phyloP scores from a whole-genome alignment of 2,797 vertebrate species.

The Phrynocephalus vlangalii region DNA sequence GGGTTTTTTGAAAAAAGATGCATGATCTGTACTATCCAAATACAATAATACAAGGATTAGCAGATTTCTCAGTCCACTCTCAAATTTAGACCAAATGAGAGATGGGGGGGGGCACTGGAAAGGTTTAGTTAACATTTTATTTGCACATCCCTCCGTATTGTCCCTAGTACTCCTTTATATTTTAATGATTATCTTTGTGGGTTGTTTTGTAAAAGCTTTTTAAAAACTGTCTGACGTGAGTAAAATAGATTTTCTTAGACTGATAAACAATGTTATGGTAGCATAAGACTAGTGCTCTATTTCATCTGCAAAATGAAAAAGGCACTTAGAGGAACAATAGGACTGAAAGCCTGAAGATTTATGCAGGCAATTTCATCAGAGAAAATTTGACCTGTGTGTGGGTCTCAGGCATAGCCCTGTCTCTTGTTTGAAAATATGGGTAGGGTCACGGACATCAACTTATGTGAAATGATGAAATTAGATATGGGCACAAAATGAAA shows the following conservation, averaged over 20 bases:
- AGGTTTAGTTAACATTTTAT: neutral
- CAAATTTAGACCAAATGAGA: neutral
- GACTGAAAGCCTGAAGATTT: neutral
- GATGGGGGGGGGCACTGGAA: neutral
- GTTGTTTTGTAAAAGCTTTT: constrained; percentile 10
- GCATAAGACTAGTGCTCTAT: neutral
- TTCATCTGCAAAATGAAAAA: constrained; percentile 6
- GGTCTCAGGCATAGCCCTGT: neutral
- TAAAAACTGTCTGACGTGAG: neutral
- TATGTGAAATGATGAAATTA: neutral
- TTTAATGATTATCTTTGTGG: constrained; percentile 9
- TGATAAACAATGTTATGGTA: neutral
- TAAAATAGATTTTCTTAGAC: neutral
- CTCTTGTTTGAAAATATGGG: constrained; percentile 7
- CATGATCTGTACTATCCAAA: neutral
- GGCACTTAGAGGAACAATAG: neutral
- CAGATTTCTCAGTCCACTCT: neutral
- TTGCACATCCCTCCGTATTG: neutral
- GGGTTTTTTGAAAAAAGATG: neutral
- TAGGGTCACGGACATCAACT: neutral
- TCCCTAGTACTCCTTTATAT: neutral
- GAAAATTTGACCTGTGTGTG: constrained; percentile 22
- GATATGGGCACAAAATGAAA: too few relatives aligned
- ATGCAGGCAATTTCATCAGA: constrained; percentile 31
- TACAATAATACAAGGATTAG: neutral